Percentiles rank a stretch among this genome's conserved stretches.
These are phyloP conservation scores for Pogonomyrmex californicus DNA, from an alignment of 1,140 invertebrate genomes.

Conservation along the genomic window DNA sequence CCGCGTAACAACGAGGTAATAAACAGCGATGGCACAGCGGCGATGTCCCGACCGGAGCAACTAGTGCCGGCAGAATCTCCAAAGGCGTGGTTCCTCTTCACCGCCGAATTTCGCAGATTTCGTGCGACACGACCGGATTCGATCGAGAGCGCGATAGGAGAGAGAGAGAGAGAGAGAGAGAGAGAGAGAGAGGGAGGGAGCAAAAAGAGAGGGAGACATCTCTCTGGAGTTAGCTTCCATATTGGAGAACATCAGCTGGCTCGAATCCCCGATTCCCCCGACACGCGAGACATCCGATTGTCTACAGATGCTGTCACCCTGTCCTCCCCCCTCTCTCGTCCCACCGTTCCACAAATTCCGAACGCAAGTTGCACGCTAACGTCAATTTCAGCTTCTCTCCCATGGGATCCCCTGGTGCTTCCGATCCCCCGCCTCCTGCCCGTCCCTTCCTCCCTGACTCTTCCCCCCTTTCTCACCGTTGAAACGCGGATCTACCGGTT, in stretches of 20 bases:
- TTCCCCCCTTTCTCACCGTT: background rate
- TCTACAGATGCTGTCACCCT: background rate
- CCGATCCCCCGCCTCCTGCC: background rate
- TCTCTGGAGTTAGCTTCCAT: background rate
- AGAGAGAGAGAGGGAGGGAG: too few relatives aligned
- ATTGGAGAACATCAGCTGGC: constrained; percentile 13
- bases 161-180: too few relatives aligned
- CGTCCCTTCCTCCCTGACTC: too few relatives aligned
- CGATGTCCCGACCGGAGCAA: background rate
- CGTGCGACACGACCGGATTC: background rate
- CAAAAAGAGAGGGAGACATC: background rate
- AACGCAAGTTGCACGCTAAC: background rate
- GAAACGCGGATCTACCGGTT: constrained; percentile 11
- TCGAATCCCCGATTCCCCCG: background rate
- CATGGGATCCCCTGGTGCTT: background rate
- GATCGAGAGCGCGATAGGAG: background rate
- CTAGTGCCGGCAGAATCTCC: background rate
- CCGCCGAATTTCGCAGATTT: background rate
- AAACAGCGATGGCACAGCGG: background rate
- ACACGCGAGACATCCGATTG: constrained; percentile 3
- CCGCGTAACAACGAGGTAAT: background rate
- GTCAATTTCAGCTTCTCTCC: background rate
- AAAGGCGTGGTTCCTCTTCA: background rate
- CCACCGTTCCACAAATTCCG: background rate
- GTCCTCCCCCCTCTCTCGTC: background rate